Evolutionary conservation across 2,888 invertebrate genomes (phyloP).

Genomic region (Drosophila austrosaltans): DNA sequence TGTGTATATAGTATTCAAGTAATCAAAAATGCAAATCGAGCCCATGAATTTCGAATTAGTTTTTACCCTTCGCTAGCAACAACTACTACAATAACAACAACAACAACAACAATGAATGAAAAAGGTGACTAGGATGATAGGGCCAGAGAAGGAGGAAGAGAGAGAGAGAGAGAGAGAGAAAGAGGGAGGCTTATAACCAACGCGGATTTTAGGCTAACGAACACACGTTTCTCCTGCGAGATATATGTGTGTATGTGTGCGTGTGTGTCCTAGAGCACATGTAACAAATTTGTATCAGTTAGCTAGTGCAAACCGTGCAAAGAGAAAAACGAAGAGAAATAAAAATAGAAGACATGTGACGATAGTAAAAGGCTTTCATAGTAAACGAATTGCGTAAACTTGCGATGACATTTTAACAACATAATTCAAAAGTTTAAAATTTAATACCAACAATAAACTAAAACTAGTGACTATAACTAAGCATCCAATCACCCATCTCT

Average conservation of each 20-base stretch:
- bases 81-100: slow-evolving; percentile 37
- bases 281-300: slow-evolving; percentile 78
- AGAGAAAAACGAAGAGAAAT: slow-evolving; percentile 19
- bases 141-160: background rate
- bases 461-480: background rate
- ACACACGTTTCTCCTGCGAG: slow-evolving; percentile 60
- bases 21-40: slow-evolving; percentile 83
- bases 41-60: slow-evolving; percentile 82
- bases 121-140: background rate
- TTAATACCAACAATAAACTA: background rate
- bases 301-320: slow-evolving; percentile 26
- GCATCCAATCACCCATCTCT: background rate
- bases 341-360: slow-evolving; percentile 32
- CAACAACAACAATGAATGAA: slow-evolving; percentile 6
- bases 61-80: slow-evolving; percentile 57
- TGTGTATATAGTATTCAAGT: slow-evolving; percentile 69
- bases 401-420: background rate
- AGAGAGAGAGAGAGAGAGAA: background rate
- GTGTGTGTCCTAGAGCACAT: slow-evolving; percentile 51
- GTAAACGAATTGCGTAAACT: slow-evolving; percentile 3
- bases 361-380: background rate
- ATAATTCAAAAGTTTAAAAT: background rate
- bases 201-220: slow-evolving; percentile 77
- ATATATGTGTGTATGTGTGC: background rate
- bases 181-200: slow-evolving; percentile 42